Evolutionary conservation across 2,797 vertebrate genomes (phyloP).

Genomic region (Gobionotothen gibberifrons): DNA sequence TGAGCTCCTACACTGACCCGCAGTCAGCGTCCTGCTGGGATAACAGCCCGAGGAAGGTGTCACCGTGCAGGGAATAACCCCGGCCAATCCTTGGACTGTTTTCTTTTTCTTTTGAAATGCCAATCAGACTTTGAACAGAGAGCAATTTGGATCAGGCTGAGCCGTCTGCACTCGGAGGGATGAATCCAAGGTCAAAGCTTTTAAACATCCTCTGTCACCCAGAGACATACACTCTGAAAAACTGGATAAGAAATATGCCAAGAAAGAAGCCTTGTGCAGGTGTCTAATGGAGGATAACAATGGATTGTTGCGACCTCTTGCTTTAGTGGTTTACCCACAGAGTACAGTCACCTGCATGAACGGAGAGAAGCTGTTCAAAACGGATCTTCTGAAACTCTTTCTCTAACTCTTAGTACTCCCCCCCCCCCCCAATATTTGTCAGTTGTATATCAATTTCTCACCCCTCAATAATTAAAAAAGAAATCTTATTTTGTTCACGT

Average conservation of each 20-base stretch:
- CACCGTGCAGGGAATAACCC: constrained; percentile 66
- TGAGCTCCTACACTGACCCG: constrained; percentile 38
- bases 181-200: constrained; percentile 67
- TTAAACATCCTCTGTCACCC: constrained; percentile 62
- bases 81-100: constrained; percentile 67
- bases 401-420: no score
- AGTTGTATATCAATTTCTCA: no score
- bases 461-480: no score
- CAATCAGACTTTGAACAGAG: constrained; percentile 73
- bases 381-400: background rate
- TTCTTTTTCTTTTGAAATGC: constrained; percentile 58
- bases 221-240: constrained; percentile 35
- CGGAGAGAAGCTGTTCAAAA: background rate
- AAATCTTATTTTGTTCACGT: no score
- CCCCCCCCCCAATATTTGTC: no score
- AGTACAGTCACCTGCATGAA: background rate
- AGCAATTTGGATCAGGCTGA: constrained; percentile 63
- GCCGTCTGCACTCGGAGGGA: constrained; percentile 42
- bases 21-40: constrained; percentile 64
- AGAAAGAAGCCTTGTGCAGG: constrained; percentile 21
- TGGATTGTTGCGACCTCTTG: constrained; percentile 39
- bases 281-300: constrained; percentile 39
- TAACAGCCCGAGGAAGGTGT: constrained; percentile 64
- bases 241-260: constrained; percentile 45
- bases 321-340: constrained; percentile 32